Percentiles rank a stretch among this genome's conserved stretches.
phyloP scores from a whole-genome alignment of 2,113 vertebrate genomes.

The Albula goreensis region DNA sequence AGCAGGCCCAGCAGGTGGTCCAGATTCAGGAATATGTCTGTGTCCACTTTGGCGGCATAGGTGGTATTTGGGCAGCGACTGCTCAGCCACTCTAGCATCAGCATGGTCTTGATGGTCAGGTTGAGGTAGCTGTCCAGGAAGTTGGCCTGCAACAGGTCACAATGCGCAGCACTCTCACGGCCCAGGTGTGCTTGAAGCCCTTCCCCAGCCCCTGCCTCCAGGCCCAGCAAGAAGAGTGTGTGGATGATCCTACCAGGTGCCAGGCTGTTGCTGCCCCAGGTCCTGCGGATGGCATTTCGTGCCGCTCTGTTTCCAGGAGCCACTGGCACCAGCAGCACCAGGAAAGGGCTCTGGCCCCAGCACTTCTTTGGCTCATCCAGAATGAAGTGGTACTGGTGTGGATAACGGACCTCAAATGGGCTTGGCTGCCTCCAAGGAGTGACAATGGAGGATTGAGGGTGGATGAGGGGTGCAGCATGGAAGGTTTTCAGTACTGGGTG shows the following conservation, averaged over 20 bases:
- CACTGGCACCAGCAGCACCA: conserved; percentile 72
- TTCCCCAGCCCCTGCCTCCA: conserved; percentile 64
- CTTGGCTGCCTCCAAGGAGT: not conserved
- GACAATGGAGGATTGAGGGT: not conserved
- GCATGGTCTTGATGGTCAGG: conserved; percentile 96
- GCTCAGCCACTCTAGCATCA: conserved; percentile 99
- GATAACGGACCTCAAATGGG: conserved; percentile 39
- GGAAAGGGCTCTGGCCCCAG: conserved; percentile 54
- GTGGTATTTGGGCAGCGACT: conserved; percentile 81
- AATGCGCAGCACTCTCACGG: conserved; percentile 84
- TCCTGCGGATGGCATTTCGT: conserved; percentile 64
- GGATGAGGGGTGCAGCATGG: no score
- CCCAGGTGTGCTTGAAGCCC: conserved; percentile 77
- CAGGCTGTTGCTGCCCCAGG: conserved; percentile 77
- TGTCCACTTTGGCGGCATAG: conserved; percentile 98
- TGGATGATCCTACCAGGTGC: conserved; percentile 78
- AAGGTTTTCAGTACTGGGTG: no score
- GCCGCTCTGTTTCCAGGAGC: conserved; percentile 34
- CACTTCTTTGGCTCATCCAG: conserved; percentile 63
- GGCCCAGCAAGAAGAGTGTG: conserved; percentile 85
- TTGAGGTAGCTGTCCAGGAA: conserved; percentile 95
- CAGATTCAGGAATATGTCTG: conserved; percentile 98
- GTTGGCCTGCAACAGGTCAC: conserved; percentile 92
- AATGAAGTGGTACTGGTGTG: conserved; percentile 65
- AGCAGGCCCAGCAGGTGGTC: conserved; percentile 94